Percentiles rank a stretch among this genome's conserved stretches.
These are phyloP conservation scores for Steinernema khuongi DNA, from an alignment of 1,140 invertebrate genomes.

Conservation along the genomic window DNA sequence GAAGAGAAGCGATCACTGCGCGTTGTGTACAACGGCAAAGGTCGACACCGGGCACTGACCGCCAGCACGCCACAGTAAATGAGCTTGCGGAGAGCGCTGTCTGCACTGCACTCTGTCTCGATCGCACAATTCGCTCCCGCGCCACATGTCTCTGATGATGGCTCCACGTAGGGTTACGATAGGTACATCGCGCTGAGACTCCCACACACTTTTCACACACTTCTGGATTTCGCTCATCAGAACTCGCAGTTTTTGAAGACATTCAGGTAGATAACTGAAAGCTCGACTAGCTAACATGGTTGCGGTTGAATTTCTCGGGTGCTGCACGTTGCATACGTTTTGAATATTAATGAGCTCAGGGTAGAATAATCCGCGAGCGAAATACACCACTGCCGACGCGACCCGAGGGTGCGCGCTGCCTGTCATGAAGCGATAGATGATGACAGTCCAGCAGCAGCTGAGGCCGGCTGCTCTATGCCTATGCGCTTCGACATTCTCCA, in stretches of 20 bases:
- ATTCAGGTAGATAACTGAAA: too few relatives aligned
- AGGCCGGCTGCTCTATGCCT: too few relatives aligned
- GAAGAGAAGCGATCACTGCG: not conserved
- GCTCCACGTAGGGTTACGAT: not conserved
- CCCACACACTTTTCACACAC: slow-evolving; percentile 3
- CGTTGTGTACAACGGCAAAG: slow-evolving; percentile 11
- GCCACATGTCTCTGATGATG: not conserved
- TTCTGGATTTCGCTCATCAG: not conserved
- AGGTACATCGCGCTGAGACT: not conserved
- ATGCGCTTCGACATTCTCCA: too few relatives aligned
- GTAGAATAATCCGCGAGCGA: too few relatives aligned
- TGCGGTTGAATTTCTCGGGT: too few relatives aligned
- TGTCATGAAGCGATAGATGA: too few relatives aligned
- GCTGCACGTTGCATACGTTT: too few relatives aligned
- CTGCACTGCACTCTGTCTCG: not conserved
- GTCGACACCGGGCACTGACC: not conserved
- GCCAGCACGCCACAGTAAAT: not conserved
- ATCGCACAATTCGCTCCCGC: not conserved
- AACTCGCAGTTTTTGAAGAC: not conserved
- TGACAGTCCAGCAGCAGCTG: too few relatives aligned
- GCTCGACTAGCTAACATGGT: too few relatives aligned
- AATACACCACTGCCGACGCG: too few relatives aligned
- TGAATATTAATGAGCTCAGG: too few relatives aligned
- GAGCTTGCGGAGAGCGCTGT: not conserved
- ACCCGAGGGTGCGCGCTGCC: too few relatives aligned